Percentiles rank a stretch among this genome's conserved stretches.
Evolutionary conservation across 2,113 vertebrate species (phyloP).

Genomic region (Cyphomyrus plagiostoma): DNA sequence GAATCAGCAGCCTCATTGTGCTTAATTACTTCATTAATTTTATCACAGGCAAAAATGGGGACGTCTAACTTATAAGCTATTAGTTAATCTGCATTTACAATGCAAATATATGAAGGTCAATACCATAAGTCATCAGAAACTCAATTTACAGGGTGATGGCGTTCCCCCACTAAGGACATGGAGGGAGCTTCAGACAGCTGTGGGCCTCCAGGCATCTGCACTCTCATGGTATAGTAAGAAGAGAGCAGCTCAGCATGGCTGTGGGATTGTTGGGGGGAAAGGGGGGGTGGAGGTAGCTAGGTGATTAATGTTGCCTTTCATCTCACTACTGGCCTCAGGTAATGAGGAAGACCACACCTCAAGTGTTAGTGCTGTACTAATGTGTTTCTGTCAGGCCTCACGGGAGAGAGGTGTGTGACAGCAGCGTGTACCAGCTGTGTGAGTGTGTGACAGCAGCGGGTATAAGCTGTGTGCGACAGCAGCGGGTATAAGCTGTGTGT

Average conservation of each 20-base stretch:
- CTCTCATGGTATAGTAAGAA: not conserved
- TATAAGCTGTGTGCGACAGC: not conserved
- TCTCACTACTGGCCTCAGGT: constrained; percentile 50
- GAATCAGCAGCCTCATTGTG: constrained; percentile 41
- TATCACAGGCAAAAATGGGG: constrained; percentile 41
- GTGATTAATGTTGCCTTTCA: constrained; percentile 57
- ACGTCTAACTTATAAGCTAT: constrained; percentile 56
- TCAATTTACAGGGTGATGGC: constrained; percentile 23
- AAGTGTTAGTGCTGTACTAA: constrained; percentile 53
- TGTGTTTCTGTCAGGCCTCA: constrained; percentile 46
- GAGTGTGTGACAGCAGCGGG: not conserved
- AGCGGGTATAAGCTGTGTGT: not conserved
- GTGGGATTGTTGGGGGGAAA: not conserved
- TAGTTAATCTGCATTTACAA: constrained; percentile 56
- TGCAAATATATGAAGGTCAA: constrained; percentile 48
- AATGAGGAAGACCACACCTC: constrained; percentile 55
- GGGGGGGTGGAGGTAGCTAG: not conserved
- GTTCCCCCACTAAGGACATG: not conserved
- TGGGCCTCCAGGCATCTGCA: not conserved
- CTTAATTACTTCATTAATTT: constrained; percentile 63
- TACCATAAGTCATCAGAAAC: constrained; percentile 48
- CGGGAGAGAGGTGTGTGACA: not conserved
- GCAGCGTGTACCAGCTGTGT: not conserved
- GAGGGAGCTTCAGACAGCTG: not conserved
- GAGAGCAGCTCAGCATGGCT: not conserved